phyloP scores from a whole-genome alignment of 2,113 vertebrate genomes.

The Colius striatus region DNA sequence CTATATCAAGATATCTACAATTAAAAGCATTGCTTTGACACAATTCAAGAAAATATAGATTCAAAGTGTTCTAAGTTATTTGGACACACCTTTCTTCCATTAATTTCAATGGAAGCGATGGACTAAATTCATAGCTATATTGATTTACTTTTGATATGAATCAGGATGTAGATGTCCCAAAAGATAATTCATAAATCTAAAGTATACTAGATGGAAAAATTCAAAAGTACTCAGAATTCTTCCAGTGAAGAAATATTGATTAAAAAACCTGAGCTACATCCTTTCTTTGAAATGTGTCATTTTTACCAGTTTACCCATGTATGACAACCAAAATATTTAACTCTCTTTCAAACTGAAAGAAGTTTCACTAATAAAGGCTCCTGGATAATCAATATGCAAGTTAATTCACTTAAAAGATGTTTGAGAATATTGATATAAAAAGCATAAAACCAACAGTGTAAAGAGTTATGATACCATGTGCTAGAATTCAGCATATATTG shows the following conservation, averaged over 20 bases:
- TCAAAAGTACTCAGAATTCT: not conserved
- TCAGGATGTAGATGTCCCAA: not conserved
- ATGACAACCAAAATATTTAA: not conserved
- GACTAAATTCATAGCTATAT: not conserved
- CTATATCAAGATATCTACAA: not conserved
- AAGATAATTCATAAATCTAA: not conserved
- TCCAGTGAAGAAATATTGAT: not conserved
- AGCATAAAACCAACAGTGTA: not conserved
- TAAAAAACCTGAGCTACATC: not conserved
- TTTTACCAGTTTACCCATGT: not conserved
- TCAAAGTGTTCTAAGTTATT: slow-evolving; percentile 1
- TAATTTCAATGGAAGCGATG: slow-evolving; percentile 32
- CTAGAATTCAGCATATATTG: not conserved
- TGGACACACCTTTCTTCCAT: slow-evolving; percentile 41
- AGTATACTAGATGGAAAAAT: not conserved
- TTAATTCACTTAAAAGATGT: not conserved
- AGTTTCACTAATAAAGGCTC: not conserved
- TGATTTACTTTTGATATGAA: not conserved
- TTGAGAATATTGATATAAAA: not conserved
- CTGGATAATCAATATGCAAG: not conserved
- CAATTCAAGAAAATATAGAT: slow-evolving; percentile 10
- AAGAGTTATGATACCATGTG: not conserved
- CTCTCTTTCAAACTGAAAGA: not conserved
- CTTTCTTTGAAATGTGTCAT: not conserved
- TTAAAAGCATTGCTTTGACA: slow-evolving; percentile 53